Evolutionary conservation across 2,797 vertebrate species (phyloP), one percentile per base, ranked within the genome.

Genomic region (Steatocranus sp.): DNA sequence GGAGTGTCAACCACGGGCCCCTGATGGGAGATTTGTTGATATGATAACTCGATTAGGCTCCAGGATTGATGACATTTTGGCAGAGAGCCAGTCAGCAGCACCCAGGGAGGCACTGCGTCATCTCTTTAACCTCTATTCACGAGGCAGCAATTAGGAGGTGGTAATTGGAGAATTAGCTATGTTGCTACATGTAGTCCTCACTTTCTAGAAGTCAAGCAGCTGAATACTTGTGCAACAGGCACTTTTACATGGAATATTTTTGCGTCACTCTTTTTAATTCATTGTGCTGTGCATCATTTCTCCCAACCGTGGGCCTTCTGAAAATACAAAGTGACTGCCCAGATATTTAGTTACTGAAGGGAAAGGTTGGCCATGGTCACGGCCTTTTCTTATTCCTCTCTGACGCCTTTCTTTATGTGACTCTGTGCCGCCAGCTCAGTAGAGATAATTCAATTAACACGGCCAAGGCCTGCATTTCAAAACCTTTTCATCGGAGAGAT

Each of bases 41-140:
- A 96, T 95, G 94, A 97, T 96, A 97, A 96, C 96, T 97, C 77
- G 94, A 96, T 97, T 96, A 96, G 89, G 91, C 91, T 93, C 14
- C 61, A 81, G 95, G 94, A 96, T 94, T 88, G 96, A 95, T 95
- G 93, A 95, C 93, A 88, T 82, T 88, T 91, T 94, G 93, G 93
- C 84, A 83, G 88, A 87, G 80, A 81, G 92, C 92, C 91, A 93
- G 93, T 91, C 90, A 93, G 82, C 79, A 61, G 87, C 90, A 85
- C 93, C 92, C 89, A 81, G 91, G 93, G 93, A 94, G 93, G 78
- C 86, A 78, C 80, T 94, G 94, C 86, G 90, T 94, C 43, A 36
- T 91, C 91, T 94, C 88, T 92, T 96, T 96, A 96, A 96, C 87
- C 94, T 97, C 95, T 95, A 95, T 92, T 93, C 93, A 86, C 93